A percentile compares a stretch with the other conserved stretches of the same genome.
These are phyloP conservation scores for Stenopsyche tienmushanensis DNA, from an alignment of 1,140 invertebrate species.

Conservation along the genomic window DNA sequence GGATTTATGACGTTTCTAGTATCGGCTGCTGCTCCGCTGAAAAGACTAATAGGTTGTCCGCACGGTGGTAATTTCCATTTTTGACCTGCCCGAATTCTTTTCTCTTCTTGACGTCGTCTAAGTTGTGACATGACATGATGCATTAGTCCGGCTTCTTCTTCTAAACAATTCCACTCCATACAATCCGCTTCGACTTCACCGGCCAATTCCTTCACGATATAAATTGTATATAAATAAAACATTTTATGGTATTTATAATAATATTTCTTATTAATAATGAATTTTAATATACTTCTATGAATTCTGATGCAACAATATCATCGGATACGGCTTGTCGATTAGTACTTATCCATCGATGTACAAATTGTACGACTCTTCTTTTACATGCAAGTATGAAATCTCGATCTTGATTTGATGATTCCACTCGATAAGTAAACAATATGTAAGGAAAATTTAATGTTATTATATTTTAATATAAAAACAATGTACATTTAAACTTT, in stretches of 20 bases:
- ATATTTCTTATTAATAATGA: background rate
- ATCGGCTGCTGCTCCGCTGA: constrained; percentile 55
- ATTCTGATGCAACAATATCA: constrained; percentile 68
- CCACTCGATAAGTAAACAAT: constrained; percentile 58
- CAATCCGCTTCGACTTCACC: constrained; percentile 68
- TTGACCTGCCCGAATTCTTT: constrained; percentile 58
- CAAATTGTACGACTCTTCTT: constrained; percentile 75
- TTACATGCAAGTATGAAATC: constrained; percentile 76
- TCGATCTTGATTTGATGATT: constrained; percentile 61
- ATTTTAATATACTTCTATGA: constrained; percentile 61
- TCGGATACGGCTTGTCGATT: constrained; percentile 75
- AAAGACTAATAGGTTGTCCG: constrained; percentile 67
- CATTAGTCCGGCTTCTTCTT: constrained; percentile 67
- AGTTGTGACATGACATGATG: constrained; percentile 66
- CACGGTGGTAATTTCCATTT: constrained; percentile 71
- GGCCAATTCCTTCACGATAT: constrained; percentile 62
- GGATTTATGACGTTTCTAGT: constrained; percentile 61
- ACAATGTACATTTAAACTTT: constrained; percentile 10
- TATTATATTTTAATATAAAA: background rate
- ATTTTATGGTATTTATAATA: no score
- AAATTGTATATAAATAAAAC: constrained; percentile 9
- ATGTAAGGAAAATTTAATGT: constrained; percentile 18
- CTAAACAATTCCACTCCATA: constrained; percentile 47
- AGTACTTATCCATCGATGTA: constrained; percentile 74
- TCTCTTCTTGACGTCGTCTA: constrained; percentile 60